Base-by-base conservation (phyloP, 2,888 invertebrate species). In the Erannis defoliaria region DNA sequence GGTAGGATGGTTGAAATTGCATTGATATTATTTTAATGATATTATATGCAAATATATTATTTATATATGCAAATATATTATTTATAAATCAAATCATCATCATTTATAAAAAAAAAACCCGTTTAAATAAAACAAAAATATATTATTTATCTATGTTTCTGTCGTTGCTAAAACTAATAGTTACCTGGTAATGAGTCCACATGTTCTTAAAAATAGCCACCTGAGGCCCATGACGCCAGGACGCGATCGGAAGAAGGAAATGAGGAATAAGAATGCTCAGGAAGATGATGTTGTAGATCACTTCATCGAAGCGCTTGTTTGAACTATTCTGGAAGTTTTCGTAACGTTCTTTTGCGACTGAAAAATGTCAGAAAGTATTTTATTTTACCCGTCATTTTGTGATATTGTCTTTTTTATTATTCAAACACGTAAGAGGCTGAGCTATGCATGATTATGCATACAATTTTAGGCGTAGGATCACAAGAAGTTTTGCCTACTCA, bases 191-290 rank as follows among this genome's bases (percentile, higher is more conserved):
- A 80, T 94, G 94, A 0, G 96, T 96, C 96, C 96, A 96, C 96
- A 96, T 96, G 73, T 96, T 96, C 83, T 96, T 96, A 72, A 96
- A 96, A 70, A 95, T 95, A 0, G 96, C 96, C 26, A 96, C 96
- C 82, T 96, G 94, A 0, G 85, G 83, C 0, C 96, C 96, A 74
- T 96, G 96, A 0, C 96, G 92, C 96, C 96, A 96, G 0, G 96
- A 95, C 0, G 95, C 95, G 48, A 93, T 88, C 0, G 96, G 96
- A 54, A 96, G 77, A 6, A 96, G 81, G 72, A 96, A 96, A 78
- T 96, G 96, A 0, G 96, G 96, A 6, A 96, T 94, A 35, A 96
- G 88, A 68, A 96, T 94, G 71, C 96, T 96, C 60, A 96, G 86
- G 74, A 96, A 96, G 72, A 96, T 96, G 14, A 96, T 94, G 74